Percentiles rank a stretch among this genome's conserved stretches.
Evolutionary conservation across 2,888 invertebrate genomes (phyloP).

Genomic region (Acanthosepion pharaonis): DNA sequence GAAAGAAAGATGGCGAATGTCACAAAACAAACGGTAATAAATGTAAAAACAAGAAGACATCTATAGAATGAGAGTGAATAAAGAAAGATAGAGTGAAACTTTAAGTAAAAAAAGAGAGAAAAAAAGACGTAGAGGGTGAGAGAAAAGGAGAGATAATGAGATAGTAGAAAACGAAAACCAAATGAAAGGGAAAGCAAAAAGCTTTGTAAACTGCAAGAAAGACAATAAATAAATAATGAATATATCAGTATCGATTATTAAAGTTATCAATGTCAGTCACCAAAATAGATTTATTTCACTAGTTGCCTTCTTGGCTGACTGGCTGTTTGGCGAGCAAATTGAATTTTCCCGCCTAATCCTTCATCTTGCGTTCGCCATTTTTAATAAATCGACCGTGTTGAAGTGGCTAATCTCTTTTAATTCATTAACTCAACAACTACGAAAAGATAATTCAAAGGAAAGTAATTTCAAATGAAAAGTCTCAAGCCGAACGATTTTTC

Average conservation of each 20-base stretch:
- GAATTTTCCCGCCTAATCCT: not conserved
- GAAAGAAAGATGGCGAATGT: not conserved
- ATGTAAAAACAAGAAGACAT: not conserved
- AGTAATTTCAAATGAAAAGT: not conserved
- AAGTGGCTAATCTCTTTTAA: slow-evolving; percentile 8
- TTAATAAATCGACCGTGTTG: not conserved
- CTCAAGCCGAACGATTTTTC: not conserved
- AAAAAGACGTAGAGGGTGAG: not conserved
- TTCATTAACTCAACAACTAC: not conserved
- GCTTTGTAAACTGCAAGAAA: not conserved
- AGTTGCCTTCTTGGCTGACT: not conserved
- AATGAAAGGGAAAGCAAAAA: not conserved
- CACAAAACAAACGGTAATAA: not conserved
- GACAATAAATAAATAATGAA: not conserved
- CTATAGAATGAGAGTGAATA: not conserved
- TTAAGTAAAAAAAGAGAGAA: no score
- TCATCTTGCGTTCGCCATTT: not conserved
- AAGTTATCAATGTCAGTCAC: not conserved
- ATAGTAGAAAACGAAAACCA: not conserved
- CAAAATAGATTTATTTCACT: not conserved
- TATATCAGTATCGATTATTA: not conserved
- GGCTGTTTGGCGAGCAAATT: not conserved
- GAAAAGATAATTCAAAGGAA: not conserved
- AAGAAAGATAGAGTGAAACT: not conserved
- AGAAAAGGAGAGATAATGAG: not conserved